Evolutionary conservation across 1,140 invertebrate species (phyloP).

Genomic region (Ridgeia piscesae): DNA sequence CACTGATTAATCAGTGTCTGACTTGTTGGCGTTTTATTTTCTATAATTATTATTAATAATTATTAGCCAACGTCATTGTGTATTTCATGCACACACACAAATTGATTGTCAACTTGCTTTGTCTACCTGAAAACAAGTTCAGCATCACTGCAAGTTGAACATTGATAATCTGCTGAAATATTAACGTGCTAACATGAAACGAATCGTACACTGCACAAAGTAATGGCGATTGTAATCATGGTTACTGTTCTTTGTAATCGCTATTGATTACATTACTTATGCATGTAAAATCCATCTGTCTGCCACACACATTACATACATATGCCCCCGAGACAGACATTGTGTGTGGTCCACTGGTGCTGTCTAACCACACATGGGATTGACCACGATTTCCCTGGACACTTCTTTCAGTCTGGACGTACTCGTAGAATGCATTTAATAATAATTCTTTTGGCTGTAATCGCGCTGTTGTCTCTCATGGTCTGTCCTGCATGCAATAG

Average conservation of each 20-base stretch:
- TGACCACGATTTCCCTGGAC: neutral
- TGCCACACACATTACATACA: neutral
- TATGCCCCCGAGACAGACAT: neutral
- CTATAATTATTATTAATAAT: no score
- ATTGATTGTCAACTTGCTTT: neutral
- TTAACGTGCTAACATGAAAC: no score
- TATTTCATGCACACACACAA: neutral
- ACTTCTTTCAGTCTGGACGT: neutral
- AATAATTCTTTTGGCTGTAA: neutral
- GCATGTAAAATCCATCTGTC: neutral
- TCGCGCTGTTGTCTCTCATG: neutral
- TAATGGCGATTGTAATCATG: neutral
- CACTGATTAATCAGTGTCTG: no score
- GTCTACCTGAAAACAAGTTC: neutral
- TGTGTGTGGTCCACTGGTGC: neutral
- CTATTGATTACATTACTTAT: neutral
- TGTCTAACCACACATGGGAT: neutral
- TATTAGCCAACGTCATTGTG: neutral
- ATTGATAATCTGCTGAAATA: neutral
- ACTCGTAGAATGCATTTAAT: neutral
- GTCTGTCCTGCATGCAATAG: no score
- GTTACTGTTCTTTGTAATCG: neutral
- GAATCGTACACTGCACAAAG: neutral
- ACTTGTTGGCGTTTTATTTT: no score
- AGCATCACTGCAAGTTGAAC: neutral